Percentiles rank a stretch among this genome's conserved stretches.
Evolutionary conservation across 2,113 vertebrate species (phyloP).

Genomic region (Benitochromis conjunctus): DNA sequence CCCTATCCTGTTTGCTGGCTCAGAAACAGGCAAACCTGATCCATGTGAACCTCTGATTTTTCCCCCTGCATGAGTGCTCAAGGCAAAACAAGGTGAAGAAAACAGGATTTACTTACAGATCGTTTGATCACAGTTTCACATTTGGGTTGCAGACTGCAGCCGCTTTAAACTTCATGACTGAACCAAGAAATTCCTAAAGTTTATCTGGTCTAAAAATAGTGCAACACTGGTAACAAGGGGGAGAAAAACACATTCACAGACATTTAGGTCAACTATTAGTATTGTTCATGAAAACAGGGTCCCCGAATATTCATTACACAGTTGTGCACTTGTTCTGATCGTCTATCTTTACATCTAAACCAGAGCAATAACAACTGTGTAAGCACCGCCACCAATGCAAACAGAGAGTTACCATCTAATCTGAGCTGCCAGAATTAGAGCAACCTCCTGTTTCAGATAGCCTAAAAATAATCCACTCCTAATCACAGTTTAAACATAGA

Average conservation of each 20-base stretch:
- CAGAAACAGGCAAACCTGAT: slow-evolving; percentile 24
- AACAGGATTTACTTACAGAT: neutral
- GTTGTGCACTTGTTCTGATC: neutral
- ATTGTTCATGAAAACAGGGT: neutral
- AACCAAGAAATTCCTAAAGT: neutral
- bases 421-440: neutral
- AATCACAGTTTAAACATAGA: neutral
- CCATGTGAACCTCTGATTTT: neutral
- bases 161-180: neutral
- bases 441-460: neutral
- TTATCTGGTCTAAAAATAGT: neutral
- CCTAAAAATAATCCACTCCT: neutral
- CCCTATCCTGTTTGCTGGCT: slow-evolving; percentile 4
- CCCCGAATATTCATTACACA: neutral
- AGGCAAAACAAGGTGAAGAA: slow-evolving; percentile 3
- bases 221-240: neutral
- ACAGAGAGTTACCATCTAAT: neutral
- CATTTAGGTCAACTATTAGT: neutral
- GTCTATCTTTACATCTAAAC: neutral
- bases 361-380: neutral
- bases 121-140: neutral
- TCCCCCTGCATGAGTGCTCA: neutral
- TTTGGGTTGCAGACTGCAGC: neutral
- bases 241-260: neutral
- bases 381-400: neutral